These are phyloP conservation scores for Variabilichromis moorii DNA, from an alignment of 2,113 vertebrate species.

Conservation along the genomic window DNA sequence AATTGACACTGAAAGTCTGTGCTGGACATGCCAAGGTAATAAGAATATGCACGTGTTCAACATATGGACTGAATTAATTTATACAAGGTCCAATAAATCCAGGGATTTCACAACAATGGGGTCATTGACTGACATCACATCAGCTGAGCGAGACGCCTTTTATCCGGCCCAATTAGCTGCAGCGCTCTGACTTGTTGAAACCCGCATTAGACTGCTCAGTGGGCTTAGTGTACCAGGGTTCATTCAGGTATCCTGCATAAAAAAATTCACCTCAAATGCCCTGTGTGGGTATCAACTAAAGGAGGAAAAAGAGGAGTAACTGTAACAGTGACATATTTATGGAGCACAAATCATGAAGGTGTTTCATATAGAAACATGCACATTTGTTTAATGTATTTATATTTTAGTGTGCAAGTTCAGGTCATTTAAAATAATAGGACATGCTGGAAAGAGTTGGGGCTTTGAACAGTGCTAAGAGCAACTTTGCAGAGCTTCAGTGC, in stretches of 20 bases:
- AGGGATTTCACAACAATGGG: slow-evolving; percentile 46
- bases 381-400: not conserved
- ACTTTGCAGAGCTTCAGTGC: not conserved
- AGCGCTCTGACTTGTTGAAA: slow-evolving; percentile 47
- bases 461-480: not conserved
- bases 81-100: slow-evolving; percentile 23
- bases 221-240: slow-evolving; percentile 27
- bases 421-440: not conserved
- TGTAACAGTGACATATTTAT: not conserved
- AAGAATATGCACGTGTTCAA: slow-evolving; percentile 5
- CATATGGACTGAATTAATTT: slow-evolving; percentile 34
- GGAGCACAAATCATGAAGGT: not conserved
- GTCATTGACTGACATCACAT: slow-evolving; percentile 36
- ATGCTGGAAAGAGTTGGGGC: not conserved
- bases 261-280: slow-evolving; percentile 25
- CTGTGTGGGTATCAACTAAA: not conserved
- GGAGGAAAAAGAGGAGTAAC: not conserved
- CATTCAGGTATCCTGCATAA: not conserved
- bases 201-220: slow-evolving; percentile 28
- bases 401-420: not conserved
- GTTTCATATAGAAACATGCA: not conserved
- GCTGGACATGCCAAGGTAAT: not conserved
- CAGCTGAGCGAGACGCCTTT: slow-evolving; percentile 26
- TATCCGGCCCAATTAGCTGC: slow-evolving; percentile 38
- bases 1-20: not conserved